These are phyloP conservation scores for Ateles fusciceps DNA, from an alignment of 2,797 vertebrate species.

Conservation along the genomic window DNA sequence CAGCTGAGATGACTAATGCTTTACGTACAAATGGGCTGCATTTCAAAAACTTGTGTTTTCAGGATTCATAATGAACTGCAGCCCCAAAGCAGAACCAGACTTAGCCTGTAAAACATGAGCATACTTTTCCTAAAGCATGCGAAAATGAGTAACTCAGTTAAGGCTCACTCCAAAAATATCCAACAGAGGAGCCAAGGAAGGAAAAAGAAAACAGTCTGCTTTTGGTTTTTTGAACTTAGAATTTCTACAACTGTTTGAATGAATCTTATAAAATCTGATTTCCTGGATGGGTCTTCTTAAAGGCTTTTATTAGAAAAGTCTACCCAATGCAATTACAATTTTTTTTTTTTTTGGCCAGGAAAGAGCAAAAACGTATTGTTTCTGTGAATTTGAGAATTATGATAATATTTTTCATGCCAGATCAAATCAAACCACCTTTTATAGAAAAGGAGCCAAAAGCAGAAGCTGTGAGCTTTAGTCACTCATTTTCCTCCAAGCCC, in stretches of 20 bases:
- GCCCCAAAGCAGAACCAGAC: not conserved
- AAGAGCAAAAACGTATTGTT: not conserved
- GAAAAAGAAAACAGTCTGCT: conserved; percentile 15
- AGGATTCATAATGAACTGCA: not conserved
- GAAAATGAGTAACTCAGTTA: conserved; percentile 40
- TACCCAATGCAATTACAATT: not conserved
- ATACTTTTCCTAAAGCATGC: conserved; percentile 47
- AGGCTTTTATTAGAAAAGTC: not conserved
- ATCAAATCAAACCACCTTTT: conserved; percentile 4
- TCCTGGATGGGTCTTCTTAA: not conserved
- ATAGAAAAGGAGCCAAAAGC: conserved; percentile 9
- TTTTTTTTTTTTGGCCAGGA: not conserved
- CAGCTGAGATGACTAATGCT: not conserved
- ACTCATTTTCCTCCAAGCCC: not conserved
- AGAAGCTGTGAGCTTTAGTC: not conserved
- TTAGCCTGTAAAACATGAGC: not conserved
- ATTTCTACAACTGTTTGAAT: conserved; percentile 36
- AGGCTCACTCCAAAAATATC: conserved; percentile 6
- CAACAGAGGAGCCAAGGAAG: not conserved
- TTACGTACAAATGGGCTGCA: conserved; percentile 15
- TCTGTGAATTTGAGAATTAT: conserved; percentile 1
- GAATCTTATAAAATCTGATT: conserved; percentile 35
- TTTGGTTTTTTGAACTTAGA: conserved; percentile 17
- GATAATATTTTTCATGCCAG: conserved; percentile 19
- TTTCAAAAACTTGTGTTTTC: conserved; percentile 29